These are phyloP conservation scores for Agelaius phoeniceus DNA, from an alignment of 2,113 vertebrate species.

Conservation along the genomic window DNA sequence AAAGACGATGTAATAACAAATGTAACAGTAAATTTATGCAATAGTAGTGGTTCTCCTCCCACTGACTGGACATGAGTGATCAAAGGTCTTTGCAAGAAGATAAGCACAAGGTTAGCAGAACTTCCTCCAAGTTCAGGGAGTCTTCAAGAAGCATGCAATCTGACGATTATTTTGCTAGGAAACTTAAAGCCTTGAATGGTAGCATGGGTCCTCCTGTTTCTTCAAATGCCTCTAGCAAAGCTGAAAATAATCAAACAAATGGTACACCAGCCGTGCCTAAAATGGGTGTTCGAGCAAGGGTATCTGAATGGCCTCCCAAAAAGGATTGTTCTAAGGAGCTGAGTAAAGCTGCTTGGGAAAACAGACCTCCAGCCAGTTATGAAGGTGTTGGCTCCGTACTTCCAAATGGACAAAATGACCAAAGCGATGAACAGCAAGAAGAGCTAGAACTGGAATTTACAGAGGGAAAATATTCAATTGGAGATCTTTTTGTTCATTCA, in stretches of 20 bases:
- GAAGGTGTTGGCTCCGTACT: slow-evolving; percentile 80
- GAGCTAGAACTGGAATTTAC: slow-evolving; percentile 85
- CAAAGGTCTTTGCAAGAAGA: slow-evolving; percentile 81
- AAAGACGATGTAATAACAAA: slow-evolving; percentile 74
- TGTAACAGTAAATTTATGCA: slow-evolving; percentile 56
- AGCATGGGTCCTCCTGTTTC: slow-evolving; percentile 84
- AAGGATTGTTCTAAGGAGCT: slow-evolving; percentile 83
- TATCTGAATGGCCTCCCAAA: slow-evolving; percentile 95
- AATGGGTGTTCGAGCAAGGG: slow-evolving; percentile 95
- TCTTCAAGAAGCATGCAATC: slow-evolving; percentile 89
- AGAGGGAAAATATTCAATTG: slow-evolving; percentile 82
- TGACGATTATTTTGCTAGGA: slow-evolving; percentile 91
- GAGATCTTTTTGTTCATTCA: slow-evolving; percentile 87
- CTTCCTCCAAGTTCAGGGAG: slow-evolving; percentile 80
- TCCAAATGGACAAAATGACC: slow-evolving; percentile 87
- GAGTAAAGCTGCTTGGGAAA: slow-evolving; percentile 82
- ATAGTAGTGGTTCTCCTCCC: slow-evolving; percentile 49
- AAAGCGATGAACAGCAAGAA: slow-evolving; percentile 76
- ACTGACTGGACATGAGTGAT: slow-evolving; percentile 83
- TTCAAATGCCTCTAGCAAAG: slow-evolving; percentile 77
- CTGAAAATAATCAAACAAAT: slow-evolving; percentile 83
- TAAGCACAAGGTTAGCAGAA: slow-evolving; percentile 80
- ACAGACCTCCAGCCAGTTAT: slow-evolving; percentile 79
- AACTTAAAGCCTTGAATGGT: slow-evolving; percentile 90
- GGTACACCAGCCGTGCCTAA: slow-evolving; percentile 93